These are phyloP conservation scores for Yponomeuta sedellus DNA, from an alignment of 2,888 invertebrate genomes.

Conservation along the genomic window DNA sequence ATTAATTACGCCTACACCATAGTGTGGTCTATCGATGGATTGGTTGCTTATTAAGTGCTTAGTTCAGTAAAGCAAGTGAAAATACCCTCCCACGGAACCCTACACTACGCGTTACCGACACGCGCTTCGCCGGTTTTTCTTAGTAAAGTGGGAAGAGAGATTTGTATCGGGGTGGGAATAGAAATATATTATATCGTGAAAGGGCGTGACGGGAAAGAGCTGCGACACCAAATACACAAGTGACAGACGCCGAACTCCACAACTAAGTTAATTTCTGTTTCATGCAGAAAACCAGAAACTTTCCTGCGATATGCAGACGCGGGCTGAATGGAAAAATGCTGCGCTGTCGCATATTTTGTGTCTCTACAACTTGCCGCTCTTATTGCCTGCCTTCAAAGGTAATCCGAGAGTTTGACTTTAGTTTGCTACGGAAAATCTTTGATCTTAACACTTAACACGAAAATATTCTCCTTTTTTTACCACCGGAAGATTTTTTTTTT, in stretches of 20 bases:
- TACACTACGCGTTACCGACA: no score
- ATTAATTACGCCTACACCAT: no score
- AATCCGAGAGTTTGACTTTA: background rate
- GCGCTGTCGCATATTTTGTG: background rate
- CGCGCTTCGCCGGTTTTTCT: no score
- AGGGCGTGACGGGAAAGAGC: slow-evolving; percentile 1
- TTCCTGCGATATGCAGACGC: slow-evolving; percentile 22
- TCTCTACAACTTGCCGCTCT: background rate
- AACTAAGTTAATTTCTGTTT: slow-evolving; percentile 66
- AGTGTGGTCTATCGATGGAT: no score
- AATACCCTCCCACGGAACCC: no score
- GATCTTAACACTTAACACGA: no score
- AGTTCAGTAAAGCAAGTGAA: no score
- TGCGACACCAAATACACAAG: slow-evolving; percentile 36
- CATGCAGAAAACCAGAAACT: slow-evolving; percentile 62
- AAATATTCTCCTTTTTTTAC: no score
- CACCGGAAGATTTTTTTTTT: no score
- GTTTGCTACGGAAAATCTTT: background rate
- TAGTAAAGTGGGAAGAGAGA: no score
- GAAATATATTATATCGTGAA: background rate
- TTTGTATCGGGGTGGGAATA: no score
- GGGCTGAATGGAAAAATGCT: slow-evolving; percentile 13
- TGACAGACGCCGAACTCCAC: slow-evolving; percentile 59
- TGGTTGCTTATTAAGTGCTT: no score
- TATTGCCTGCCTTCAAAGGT: background rate